phyloP scores from a whole-genome alignment of 1,140 invertebrate species.

The Periplaneta americana region DNA sequence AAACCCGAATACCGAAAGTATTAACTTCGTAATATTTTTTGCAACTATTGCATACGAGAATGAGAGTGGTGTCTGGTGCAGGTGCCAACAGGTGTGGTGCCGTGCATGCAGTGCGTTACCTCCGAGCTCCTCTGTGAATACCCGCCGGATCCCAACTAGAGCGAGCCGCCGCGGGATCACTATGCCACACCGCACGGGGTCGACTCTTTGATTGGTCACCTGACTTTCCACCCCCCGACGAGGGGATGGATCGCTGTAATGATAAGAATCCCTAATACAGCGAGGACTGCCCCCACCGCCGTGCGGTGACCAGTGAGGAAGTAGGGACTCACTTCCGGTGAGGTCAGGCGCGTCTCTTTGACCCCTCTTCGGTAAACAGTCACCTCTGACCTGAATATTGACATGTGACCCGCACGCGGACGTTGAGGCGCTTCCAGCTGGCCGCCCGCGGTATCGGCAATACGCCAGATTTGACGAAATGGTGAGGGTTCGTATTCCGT shows the following conservation, averaged over 20 bases:
- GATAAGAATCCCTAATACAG: neutral
- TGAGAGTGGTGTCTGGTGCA: too few species aligned
- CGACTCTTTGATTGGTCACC: neutral
- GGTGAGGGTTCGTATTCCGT: too few species aligned
- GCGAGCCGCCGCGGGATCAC: neutral
- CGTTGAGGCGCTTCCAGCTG: too few species aligned
- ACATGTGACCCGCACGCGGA: neutral
- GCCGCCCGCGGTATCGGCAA: too few species aligned
- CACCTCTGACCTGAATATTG: neutral
- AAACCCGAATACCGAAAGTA: too few species aligned
- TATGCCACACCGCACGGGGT: neutral
- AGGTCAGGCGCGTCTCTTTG: neutral
- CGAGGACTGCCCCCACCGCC: neutral
- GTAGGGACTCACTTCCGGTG: neutral
- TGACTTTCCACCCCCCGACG: neutral
- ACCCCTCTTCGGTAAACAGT: neutral
- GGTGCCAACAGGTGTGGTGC: too few species aligned
- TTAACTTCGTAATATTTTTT: too few species aligned
- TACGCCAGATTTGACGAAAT: too few species aligned
- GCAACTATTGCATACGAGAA: too few species aligned
- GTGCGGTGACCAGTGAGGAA: neutral
- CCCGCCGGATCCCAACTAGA: neutral
- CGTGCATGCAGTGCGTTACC: too few species aligned
- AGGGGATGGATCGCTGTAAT: neutral
- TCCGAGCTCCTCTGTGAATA: neutral